Evolutionary conservation across 2,888 invertebrate genomes (phyloP).

Genomic region (Troides oblongomaculatus): DNA sequence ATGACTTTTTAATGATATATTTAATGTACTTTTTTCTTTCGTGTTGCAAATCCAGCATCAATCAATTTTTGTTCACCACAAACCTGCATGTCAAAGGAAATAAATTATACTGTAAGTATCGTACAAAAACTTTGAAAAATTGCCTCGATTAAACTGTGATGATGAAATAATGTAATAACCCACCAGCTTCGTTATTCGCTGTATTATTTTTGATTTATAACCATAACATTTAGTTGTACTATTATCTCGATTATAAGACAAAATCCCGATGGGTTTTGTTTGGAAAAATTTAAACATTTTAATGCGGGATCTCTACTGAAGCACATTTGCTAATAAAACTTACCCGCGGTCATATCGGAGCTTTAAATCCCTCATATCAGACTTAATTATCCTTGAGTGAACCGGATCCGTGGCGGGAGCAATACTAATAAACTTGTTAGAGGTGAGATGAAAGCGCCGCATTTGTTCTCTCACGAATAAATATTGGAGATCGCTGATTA

Average conservation of each 20-base stretch:
- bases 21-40: slow-evolving; percentile 12
- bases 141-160: slow-evolving; percentile 65
- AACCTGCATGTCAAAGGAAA: slow-evolving; percentile 57
- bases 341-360: slow-evolving; percentile 40
- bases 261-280: too few species aligned
- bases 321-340: slow-evolving; percentile 24
- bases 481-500: slow-evolving; percentile 74
- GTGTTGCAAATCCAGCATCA: slow-evolving; percentile 54
- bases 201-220: slow-evolving; percentile 38
- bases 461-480: slow-evolving; percentile 63
- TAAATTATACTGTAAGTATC: slow-evolving; percentile 61
- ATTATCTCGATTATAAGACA: too few species aligned
- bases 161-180: slow-evolving; percentile 54
- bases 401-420: slow-evolving; percentile 55
- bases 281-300: too few species aligned
- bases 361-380: slow-evolving; percentile 46
- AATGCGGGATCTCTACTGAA: background rate
- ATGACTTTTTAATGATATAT: slow-evolving; percentile 17
- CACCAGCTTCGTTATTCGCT: slow-evolving; percentile 52
- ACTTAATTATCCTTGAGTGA: slow-evolving; percentile 57
- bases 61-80: slow-evolving; percentile 62
- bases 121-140: slow-evolving; percentile 72
- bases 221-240: background rate
- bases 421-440: slow-evolving; percentile 62
- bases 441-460: slow-evolving; percentile 63